Evolutionary conservation across 1,140 invertebrate genomes (phyloP), one percentile per base, ranked within the genome.

Genomic region (Oscheius sp.): DNA sequence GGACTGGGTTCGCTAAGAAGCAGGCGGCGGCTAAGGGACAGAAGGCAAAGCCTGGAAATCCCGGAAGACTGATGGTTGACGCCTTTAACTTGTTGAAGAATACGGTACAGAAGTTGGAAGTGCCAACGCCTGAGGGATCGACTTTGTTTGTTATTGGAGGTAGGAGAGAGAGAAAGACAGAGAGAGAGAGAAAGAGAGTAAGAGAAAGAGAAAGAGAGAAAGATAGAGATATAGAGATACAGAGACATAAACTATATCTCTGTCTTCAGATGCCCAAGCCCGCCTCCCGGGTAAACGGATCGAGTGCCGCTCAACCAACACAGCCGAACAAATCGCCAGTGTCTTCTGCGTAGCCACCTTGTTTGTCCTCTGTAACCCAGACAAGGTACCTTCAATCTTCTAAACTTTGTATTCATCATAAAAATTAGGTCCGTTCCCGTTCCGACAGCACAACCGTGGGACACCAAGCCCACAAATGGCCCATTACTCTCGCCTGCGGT

Each of bases 11-110:
- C 68, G 36, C 31, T 38, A 45, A 63, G 32, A 77, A 77, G 36
- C 68, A 66, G 26, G 55, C 74, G 35, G 76, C 64, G 36, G 58
- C 68, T 18, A 75, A 68, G 18, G 76, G 67, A 29, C 75, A 68
- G 52, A 77, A 77, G 68, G 73, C 64, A 20, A 77, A 77, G 59
- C 74, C 74, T 18, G 76, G 76, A 23, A 77, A 66, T 62, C 74
- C 76, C 15, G 76, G 76, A 66, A 68, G 72, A 38, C 74, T 77
- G 55, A 59, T 74, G 28, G 74, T 77, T 3, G 76, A 77, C 45
- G 76, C 74, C 18, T 77, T 77, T 58, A 77, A 77, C 66, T 70
- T 77, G 10, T 49, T 75, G 55, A 77, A 77, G 63, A 78, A 78
- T 69, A 78, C 77, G 1, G 77, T 77, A n/a, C 77, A 78, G 31